Base-by-base conservation (phyloP, 2,113 vertebrate species). In the Grallaria varia region DNA sequence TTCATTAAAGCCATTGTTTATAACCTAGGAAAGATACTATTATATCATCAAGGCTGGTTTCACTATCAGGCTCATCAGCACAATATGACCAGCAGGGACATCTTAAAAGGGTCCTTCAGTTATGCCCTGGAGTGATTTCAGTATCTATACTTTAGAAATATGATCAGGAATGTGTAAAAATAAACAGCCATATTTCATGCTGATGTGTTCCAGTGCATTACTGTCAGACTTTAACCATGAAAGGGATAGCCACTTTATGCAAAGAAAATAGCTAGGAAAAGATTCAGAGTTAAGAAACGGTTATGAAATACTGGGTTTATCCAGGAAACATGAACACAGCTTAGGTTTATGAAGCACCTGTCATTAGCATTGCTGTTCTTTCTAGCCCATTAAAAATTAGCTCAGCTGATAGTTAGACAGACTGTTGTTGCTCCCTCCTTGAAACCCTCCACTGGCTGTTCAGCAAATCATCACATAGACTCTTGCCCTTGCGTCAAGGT, bases 1-100 rank as follows among this genome's bases (percentile, higher is more conserved):
- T 95, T 93, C 84, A 95, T 97, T 95, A 93, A 97, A 97, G 67
- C n/a, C 87, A 87, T 89, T 66, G 33, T 92, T 97, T 97, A 93
- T 74, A 96, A 68, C 40, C 74, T 66, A 79, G 67, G 25, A 84
- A 58, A 91, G 83, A 93, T 20, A 59, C 21, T 47, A 42, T 94
- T 73, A 40, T 69, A 94, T 91, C 84, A 95, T 35, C 40, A 85
- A 97, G 67, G 53, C 45, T 69, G 91, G 78, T 84, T 93, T 97
- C 77, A 89, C 86, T 89, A 64, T 88, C 62, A 37, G 31, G 60
- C 33, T 92, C 93, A 92, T 96, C 84, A 88, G 58, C 90, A 69
- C 66, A 94, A 53, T 55, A 37, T 0, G 7, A 77, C 79, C 90
- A 92, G 60, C 69, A 81, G 97, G 84, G 84, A 94, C 89, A 87